A percentile compares a stretch with the other conserved stretches of the same genome.
Conservation (phyloP, 2,797 vertebrate species). For the Sebastes cheni region DNA sequence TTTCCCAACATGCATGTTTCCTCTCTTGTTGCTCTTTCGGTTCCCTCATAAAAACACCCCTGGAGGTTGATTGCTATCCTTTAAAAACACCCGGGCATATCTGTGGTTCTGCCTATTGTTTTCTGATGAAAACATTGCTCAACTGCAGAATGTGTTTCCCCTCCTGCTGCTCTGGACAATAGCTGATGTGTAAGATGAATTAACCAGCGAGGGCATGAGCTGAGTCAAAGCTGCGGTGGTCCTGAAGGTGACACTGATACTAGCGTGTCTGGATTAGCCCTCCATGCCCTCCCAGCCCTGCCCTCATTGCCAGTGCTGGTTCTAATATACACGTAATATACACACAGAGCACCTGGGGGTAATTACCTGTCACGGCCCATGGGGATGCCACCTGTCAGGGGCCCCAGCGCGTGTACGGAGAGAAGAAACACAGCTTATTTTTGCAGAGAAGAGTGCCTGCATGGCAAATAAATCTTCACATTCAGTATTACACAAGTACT, state of each 20-base stretch:
- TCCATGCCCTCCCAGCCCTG: not conserved
- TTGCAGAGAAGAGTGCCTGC: not conserved
- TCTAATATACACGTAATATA: slow-evolving; percentile 3
- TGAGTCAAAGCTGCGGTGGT: slow-evolving; percentile 22
- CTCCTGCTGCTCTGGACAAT: slow-evolving; percentile 55
- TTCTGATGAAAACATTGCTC: slow-evolving; percentile 55
- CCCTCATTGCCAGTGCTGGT: not conserved
- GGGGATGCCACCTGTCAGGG: slow-evolving; percentile 49
- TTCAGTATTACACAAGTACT: slow-evolving; percentile 9
- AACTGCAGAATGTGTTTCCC: slow-evolving; percentile 53
- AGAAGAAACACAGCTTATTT: slow-evolving; percentile 40
- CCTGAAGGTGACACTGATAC: slow-evolving; percentile 49
- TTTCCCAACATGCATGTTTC: slow-evolving; percentile 16
- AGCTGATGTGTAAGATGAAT: slow-evolving; percentile 39
- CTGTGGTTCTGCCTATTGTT: slow-evolving; percentile 66
- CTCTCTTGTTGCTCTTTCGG: slow-evolving; percentile 20
- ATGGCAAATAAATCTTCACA: slow-evolving; percentile 8
- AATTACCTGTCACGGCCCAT: slow-evolving; percentile 57
- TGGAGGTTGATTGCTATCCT: slow-evolving; percentile 40
- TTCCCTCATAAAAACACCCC: slow-evolving; percentile 44
- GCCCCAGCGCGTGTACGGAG: not conserved
- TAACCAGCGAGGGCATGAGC: slow-evolving; percentile 25
- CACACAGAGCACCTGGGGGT: slow-evolving; percentile 45
- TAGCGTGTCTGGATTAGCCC: slow-evolving; percentile 46
- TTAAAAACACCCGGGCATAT: slow-evolving; percentile 42